Evolutionary conservation across 1,140 invertebrate genomes (phyloP), one percentile per base, ranked within the genome.

Genomic region (Drosophila watanabei): DNA sequence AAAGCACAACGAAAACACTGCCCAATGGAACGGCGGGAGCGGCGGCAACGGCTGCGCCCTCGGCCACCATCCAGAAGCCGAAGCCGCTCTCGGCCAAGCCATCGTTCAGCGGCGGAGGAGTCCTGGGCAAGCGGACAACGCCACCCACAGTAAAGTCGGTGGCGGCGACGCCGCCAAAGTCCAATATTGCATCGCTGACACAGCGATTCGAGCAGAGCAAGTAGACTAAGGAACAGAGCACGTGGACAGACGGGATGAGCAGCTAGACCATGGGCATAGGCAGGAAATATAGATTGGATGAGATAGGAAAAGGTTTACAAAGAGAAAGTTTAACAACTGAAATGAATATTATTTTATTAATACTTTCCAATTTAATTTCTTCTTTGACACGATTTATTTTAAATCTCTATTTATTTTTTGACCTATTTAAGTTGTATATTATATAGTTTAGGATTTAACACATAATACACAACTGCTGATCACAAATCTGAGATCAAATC

Each of bases 71-170:
- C 43, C 89, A 92, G 61, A 92, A 92, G 46, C 91, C 91, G 11
- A 92, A 92, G 56, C 91, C 91, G 56, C 82, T 92, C 18, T 92
- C 91, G 52, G 88, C 91, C 33, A 92, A 92, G 59, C 91, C 91
- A 35, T 87, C 87, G 16, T 91, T 91, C 6, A 87, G 75, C 63
- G 77, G 80, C 37, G 80, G 72, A 4, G 66, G n/a, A 3, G 66
- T 41, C 30, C 37, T 51, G 68, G 70, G 70, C 0, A 91, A 87
- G 64, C 80, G 87, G 32, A 60, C 80, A n/a, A 89, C 91, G 35
- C 85, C 91, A 43, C 87, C 91, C 28, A 91, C 84, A 8, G 81
- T 92, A 28, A 91, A 92, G 43, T 30, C 80, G n/a, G 28, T 58
- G 28, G 20, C 61, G 10, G 45, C 54, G n/a, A 18, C 54, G 16